These are phyloP conservation scores for Melanotaenia pygmaea DNA, from an alignment of 2,797 vertebrate genomes.

Conservation along the genomic window DNA sequence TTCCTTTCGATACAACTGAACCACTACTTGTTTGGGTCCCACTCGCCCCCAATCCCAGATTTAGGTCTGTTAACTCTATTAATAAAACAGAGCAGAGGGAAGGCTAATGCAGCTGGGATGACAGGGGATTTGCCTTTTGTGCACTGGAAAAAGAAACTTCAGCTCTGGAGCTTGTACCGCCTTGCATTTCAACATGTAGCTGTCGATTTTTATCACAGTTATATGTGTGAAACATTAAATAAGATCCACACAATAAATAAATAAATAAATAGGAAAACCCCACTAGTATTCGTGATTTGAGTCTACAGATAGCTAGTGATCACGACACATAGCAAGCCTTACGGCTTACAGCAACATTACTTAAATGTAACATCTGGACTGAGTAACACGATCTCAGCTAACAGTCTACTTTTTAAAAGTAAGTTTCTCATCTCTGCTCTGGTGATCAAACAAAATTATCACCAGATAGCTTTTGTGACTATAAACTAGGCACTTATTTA, in stretches of 20 bases:
- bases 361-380: not conserved
- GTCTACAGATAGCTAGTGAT: not conserved
- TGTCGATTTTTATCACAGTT: not conserved
- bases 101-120: slow-evolving; percentile 23
- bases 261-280: not conserved
- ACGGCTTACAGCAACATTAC: not conserved
- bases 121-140: slow-evolving; percentile 49
- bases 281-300: not conserved
- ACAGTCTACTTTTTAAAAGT: not conserved
- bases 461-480: not conserved
- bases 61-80: slow-evolving; percentile 90
- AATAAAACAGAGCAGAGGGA: slow-evolving; percentile 59
- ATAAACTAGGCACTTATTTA: not conserved
- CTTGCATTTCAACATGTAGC: not conserved
- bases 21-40: slow-evolving; percentile 82
- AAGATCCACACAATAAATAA: not conserved
- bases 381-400: not conserved
- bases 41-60: slow-evolving; percentile 85
- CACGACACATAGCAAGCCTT: not conserved
- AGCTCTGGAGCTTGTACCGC: not conserved
- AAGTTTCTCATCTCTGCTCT: not conserved
- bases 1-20: slow-evolving; percentile 84
- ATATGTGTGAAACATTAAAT: not conserved
- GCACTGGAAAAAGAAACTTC: slow-evolving; percentile 29
- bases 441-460: not conserved